Evolutionary conservation across 2,888 invertebrate genomes (phyloP), one percentile per base, ranked within the genome.

Genomic region (Nephrotoma flavescens): DNA sequence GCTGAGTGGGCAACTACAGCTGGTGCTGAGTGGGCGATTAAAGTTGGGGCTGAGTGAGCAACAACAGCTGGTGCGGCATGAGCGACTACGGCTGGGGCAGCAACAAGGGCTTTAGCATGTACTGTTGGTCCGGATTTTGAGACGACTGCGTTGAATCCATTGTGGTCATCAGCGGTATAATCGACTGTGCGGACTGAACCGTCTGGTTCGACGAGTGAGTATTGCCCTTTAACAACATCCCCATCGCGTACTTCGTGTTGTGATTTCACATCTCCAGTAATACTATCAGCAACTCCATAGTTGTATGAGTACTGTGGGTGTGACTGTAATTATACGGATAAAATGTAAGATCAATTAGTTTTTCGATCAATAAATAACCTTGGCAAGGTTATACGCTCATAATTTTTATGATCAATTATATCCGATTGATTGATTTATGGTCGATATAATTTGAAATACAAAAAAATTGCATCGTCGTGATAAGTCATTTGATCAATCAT

Each of bases 161-260:
- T 91, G 89, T 91, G 91, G 85, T 92, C 92, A 89, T 92, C 92
- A 87, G 92, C 92, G 88, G 91, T 91, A 88, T 92, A 92, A 88
- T 92, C 92, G 86, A 92, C 92, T 87, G 92, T 92, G 88, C 92
- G 91, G 88, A 92, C 92, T 87, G 92, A 92, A 89, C 92, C 92
- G 87, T 92, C 92, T 87, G 92, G 91, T 89, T 92, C 92, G 85
- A 92, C 92, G 88, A 92, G 89, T 83, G 92, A 92, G 90, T 92
- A 92, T 88, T 92, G 92, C 89, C 92, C 92, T 90, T 92, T 92
- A 86, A 92, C 91, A 85, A 92, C 91, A 90, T 92, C 91, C 87
- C 91, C 91, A 88, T 92, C 91, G 88, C 91, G 92, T 86, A 91
- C 91, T 89, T 92, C 91, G 87, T 91, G 91, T 89, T 92, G 91